A percentile compares a stretch with the other conserved stretches of the same genome.
phyloP scores from a whole-genome alignment of 1,140 invertebrate genomes.

The Ridgeia piscesae region DNA sequence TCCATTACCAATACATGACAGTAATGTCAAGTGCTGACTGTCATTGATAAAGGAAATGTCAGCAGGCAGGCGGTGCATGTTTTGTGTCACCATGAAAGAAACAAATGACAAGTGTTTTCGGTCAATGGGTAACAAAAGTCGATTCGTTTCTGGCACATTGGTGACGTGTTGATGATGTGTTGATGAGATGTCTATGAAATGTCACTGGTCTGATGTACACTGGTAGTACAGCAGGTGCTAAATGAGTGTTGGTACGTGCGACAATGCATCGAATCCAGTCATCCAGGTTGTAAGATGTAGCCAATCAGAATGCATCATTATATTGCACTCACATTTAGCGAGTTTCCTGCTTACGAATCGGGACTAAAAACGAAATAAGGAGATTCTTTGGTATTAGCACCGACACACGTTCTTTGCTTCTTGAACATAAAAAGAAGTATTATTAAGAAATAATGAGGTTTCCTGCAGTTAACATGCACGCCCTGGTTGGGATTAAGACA shows the following conservation, averaged over 20 bases:
- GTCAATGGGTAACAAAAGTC: not conserved
- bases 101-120: not conserved
- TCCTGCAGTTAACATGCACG: too few species aligned
- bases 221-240: not conserved
- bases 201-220: not conserved
- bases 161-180: too few species aligned
- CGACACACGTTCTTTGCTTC: too few species aligned
- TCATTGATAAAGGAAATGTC: not conserved
- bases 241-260: not conserved
- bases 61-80: not conserved
- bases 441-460: too few species aligned
- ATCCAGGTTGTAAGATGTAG: not conserved
- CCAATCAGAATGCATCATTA: not conserved
- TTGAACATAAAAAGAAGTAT: too few species aligned
- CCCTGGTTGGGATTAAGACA: too few species aligned
- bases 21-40: not conserved
- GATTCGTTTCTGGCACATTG: too few species aligned
- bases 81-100: not conserved
- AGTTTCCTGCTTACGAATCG: not conserved
- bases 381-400: not conserved
- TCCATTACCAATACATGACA: not conserved
- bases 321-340: not conserved
- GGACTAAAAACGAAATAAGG: not conserved
- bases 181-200: not conserved
- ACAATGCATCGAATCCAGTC: not conserved